phyloP scores from a whole-genome alignment of 2,113 vertebrate species.

The Pongo pygmaeus region DNA sequence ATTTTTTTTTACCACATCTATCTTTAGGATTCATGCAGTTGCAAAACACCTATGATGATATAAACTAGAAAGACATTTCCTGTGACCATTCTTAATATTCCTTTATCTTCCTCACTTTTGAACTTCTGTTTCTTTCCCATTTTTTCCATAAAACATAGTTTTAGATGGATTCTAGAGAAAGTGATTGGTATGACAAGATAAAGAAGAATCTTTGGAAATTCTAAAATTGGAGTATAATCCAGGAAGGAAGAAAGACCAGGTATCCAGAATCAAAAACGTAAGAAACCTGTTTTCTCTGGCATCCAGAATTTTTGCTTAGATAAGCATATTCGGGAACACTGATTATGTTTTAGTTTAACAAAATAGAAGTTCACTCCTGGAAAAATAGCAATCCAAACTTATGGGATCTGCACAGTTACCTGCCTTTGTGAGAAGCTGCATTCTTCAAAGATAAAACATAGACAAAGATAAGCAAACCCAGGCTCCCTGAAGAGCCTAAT shows the following conservation, averaged over 20 bases:
- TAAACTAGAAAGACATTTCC: neutral
- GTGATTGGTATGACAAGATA: neutral
- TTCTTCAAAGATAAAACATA: slow-evolving; percentile 26
- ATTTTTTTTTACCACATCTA: neutral
- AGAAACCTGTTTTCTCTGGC: neutral
- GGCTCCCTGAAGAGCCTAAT: slow-evolving; percentile 65
- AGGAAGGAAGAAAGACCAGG: neutral
- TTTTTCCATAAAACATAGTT: neutral
- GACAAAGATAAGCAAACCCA: slow-evolving; percentile 53
- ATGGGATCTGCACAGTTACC: slow-evolving; percentile 35
- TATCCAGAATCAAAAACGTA: neutral
- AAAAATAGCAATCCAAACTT: neutral
- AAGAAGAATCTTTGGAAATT: neutral
- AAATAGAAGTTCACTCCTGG: neutral
- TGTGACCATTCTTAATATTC: neutral
- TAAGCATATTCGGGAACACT: slow-evolving; percentile 28
- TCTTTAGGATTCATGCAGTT: neutral
- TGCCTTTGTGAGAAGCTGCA: slow-evolving; percentile 52
- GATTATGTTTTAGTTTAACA: neutral
- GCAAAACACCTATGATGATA: neutral
- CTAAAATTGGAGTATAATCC: neutral
- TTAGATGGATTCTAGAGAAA: neutral
- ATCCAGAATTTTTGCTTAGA: neutral
- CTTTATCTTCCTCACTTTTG: neutral
- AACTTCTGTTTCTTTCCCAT: neutral